Conservation (phyloP, 2,888 invertebrate species). For the Drosophila prolongata region DNA sequence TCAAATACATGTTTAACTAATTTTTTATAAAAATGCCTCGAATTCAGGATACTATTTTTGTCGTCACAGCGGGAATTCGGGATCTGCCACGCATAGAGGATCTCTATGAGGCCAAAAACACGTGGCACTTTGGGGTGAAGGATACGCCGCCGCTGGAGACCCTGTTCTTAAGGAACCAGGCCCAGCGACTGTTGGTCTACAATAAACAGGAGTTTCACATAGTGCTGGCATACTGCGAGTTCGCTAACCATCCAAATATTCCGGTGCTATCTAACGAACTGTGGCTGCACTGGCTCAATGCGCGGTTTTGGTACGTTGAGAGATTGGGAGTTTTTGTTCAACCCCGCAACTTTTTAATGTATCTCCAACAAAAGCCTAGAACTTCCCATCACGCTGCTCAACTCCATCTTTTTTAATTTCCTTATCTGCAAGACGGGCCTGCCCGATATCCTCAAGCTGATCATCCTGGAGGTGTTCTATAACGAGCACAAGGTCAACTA, state of each 20-base stretch:
- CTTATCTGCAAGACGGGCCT: slow-evolving; percentile 46
- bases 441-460: slow-evolving; percentile 38
- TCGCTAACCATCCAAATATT: slow-evolving; percentile 57
- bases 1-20: slow-evolving; percentile 4
- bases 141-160: slow-evolving; percentile 9
- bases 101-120: slow-evolving; percentile 22
- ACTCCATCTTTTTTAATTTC: slow-evolving; percentile 71
- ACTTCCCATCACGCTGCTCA: slow-evolving; percentile 54
- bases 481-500: slow-evolving; percentile 62
- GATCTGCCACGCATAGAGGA: slow-evolving; percentile 41
- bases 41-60: slow-evolving; percentile 3
- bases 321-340: too few relatives aligned
- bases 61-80: slow-evolving; percentile 36
- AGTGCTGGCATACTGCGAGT: slow-evolving; percentile 54
- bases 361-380: slow-evolving; percentile 41
- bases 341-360: neutral
- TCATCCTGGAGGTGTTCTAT: slow-evolving; percentile 67
- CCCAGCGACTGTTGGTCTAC: slow-evolving; percentile 54
- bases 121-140: slow-evolving; percentile 50
- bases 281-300: slow-evolving; percentile 58
- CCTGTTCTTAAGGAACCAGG: slow-evolving; percentile 50
- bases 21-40: slow-evolving; percentile 39
- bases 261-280: slow-evolving; percentile 53
- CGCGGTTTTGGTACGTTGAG: slow-evolving; percentile 57
- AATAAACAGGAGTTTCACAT: fast-evolving